These are phyloP conservation scores for Rhogogaster chlorosoma DNA, from an alignment of 2,888 invertebrate species.

Conservation along the genomic window DNA sequence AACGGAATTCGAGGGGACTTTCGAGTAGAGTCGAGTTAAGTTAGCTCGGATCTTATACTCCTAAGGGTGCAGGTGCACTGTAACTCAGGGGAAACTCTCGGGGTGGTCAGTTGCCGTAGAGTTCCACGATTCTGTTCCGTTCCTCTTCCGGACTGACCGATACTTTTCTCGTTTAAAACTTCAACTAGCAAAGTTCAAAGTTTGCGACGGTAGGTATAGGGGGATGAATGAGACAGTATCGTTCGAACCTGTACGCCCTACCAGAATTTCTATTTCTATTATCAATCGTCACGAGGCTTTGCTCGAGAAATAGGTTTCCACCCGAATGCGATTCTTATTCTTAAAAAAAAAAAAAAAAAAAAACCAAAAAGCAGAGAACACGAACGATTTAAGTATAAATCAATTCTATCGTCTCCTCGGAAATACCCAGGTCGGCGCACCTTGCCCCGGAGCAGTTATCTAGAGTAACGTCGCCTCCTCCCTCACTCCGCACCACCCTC, in stretches of 20 bases:
- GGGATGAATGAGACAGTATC: conserved; percentile 2
- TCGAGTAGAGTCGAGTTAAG: conserved; percentile 51
- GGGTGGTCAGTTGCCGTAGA: conserved; percentile 30
- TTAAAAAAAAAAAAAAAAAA: no score
- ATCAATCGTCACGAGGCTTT: neutral
- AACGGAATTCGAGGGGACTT: conserved; percentile 62
- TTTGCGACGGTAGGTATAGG: neutral
- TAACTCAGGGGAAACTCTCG: conserved; percentile 31
- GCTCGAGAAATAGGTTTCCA: neutral
- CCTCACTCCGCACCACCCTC: neutral
- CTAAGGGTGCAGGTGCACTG: conserved; percentile 40
- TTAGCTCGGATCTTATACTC: conserved; percentile 39
- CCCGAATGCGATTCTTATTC: neutral
- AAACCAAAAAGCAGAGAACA: neutral
- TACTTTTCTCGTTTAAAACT: conserved; percentile 42
- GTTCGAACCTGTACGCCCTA: neutral
- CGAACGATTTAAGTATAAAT: conserved; percentile 47
- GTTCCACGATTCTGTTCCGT: neutral
- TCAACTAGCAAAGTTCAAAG: conserved; percentile 16
- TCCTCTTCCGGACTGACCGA: conserved; percentile 12
- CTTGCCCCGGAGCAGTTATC: conserved; percentile 41
- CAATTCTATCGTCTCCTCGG: conserved; percentile 44
- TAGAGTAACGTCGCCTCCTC: conserved; percentile 24
- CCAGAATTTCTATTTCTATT: neutral
- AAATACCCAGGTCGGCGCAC: conserved; percentile 43